These are phyloP conservation scores for Trematocara unimaculatum DNA, from an alignment of 2,113 vertebrate genomes.

Conservation along the genomic window DNA sequence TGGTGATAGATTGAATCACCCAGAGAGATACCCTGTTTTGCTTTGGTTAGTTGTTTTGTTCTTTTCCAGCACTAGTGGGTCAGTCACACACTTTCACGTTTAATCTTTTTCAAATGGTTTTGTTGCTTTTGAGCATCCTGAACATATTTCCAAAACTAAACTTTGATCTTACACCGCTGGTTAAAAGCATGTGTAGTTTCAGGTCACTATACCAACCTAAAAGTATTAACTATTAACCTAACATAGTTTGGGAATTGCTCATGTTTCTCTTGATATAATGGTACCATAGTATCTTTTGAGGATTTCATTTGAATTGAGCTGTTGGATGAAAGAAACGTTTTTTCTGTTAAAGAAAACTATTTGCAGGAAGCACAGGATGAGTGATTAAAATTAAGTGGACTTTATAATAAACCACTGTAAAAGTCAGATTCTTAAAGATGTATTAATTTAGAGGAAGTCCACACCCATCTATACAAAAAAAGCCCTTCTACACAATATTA, in stretches of 20 bases:
- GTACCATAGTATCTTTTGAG: background rate
- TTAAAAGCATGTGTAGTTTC: background rate
- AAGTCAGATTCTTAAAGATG: background rate
- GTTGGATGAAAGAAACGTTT: background rate
- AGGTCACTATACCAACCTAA: background rate
- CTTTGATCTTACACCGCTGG: background rate
- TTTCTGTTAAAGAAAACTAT: background rate
- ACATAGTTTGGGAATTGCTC: background rate
- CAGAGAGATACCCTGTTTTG: background rate
- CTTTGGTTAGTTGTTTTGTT: background rate
- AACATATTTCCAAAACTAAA: background rate
- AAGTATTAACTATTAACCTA: background rate
- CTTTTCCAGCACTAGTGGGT: background rate
- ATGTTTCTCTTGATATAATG: background rate
- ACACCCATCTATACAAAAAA: background rate
- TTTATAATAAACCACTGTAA: background rate
- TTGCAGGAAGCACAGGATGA: background rate
- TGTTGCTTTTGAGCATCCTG: background rate
- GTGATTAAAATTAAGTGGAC: background rate
- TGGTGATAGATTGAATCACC: background rate
- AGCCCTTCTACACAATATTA: background rate
- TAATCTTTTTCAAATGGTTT: background rate
- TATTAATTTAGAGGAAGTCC: background rate
- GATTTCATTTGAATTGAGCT: background rate
- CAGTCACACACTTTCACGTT: background rate